A percentile compares a stretch with the other conserved stretches of the same genome.
These are phyloP conservation scores for Pseudomyrmex sp. DNA, from an alignment of 1,140 invertebrate species.

Conservation along the genomic window DNA sequence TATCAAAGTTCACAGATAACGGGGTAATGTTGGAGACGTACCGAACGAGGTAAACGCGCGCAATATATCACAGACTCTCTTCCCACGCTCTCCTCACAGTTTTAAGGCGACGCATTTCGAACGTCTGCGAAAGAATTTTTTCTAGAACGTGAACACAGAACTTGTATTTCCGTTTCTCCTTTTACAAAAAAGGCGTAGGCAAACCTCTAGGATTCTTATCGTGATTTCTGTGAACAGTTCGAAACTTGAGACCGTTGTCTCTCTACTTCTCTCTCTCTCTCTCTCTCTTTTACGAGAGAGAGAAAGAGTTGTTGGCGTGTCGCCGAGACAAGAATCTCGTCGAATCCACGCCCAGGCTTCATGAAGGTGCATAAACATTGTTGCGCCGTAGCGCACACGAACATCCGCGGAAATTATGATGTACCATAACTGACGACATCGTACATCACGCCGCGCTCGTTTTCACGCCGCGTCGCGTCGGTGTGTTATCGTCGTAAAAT, in stretches of 20 bases:
- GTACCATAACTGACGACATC: constrained; percentile 71
- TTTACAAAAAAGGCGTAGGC: constrained; percentile 24
- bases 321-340: constrained; percentile 67
- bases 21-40: too few relatives aligned
- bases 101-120: background rate
- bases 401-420: constrained; percentile 72
- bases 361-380: constrained; percentile 62
- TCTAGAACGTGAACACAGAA: background rate
- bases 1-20: too few relatives aligned
- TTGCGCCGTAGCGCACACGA: constrained; percentile 29
- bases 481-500: constrained; percentile 69
- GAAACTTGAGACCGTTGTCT: constrained; percentile 69
- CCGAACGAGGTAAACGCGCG: too few relatives aligned
- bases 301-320: constrained; percentile 5
- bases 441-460: constrained; percentile 61
- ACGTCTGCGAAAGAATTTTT: background rate
- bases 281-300: too few relatives aligned
- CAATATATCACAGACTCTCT: too few relatives aligned
- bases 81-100: background rate
- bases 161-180: constrained; percentile 25
- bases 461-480: constrained; percentile 24
- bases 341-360: constrained; percentile 63
- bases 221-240: constrained; percentile 62
- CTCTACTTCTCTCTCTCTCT: background rate
- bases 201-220: constrained; percentile 29